These are phyloP conservation scores for Orthonyx spaldingii DNA, from an alignment of 2,113 vertebrate genomes.

Conservation along the genomic window DNA sequence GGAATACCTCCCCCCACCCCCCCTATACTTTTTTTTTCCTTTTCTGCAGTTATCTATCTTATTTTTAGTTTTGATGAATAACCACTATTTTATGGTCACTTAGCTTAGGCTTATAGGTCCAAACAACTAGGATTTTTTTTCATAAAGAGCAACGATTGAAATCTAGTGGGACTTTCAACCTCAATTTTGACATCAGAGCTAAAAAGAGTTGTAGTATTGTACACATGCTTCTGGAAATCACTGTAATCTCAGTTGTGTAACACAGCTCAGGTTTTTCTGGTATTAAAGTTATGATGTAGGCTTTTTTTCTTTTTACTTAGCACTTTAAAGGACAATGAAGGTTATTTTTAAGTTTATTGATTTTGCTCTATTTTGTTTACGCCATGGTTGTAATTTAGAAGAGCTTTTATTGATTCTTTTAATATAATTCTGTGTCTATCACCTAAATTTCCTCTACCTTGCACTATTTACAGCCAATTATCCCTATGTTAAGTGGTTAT, in stretches of 20 bases:
- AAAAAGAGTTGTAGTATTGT: neutral
- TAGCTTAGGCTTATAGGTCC: neutral
- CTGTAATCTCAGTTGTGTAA: neutral
- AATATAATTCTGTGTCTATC: neutral
- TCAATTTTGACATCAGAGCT: neutral
- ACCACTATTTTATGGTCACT: neutral
- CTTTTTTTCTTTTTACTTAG: neutral
- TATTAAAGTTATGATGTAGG: neutral
- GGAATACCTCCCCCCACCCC: no score
- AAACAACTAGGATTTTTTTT: fast-evolving
- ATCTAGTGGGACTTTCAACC: neutral
- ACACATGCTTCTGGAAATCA: neutral
- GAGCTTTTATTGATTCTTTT: neutral
- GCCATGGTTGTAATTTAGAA: neutral
- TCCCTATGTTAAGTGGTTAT: neutral
- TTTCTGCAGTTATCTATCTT: neutral
- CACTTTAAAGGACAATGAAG: neutral
- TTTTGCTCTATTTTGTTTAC: conserved; percentile 19
- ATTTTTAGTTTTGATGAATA: neutral
- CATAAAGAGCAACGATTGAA: neutral
- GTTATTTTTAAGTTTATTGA: neutral
- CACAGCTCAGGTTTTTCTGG: neutral
- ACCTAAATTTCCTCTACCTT: neutral
- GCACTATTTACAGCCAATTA: neutral
- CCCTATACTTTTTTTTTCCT: neutral